phyloP scores from a whole-genome alignment of 2,797 vertebrate genomes.

The Pseudochaenichthys georgianus region DNA sequence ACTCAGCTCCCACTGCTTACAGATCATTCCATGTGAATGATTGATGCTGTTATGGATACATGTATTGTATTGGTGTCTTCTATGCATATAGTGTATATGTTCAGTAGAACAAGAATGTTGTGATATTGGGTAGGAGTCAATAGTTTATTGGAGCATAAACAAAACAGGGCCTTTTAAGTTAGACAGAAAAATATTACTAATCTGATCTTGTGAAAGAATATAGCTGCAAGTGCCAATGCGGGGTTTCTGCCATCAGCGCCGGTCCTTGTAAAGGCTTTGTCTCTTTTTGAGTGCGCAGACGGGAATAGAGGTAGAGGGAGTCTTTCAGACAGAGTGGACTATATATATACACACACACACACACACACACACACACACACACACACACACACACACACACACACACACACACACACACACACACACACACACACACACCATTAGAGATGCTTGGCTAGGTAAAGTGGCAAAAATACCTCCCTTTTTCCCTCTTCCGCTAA shows the following conservation, averaged over 20 bases:
- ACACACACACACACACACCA: conserved; percentile 70
- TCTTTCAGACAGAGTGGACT: conserved; percentile 74
- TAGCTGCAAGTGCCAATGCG: conserved; percentile 51
- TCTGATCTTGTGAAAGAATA: conserved; percentile 44
- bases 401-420: conserved; percentile 42
- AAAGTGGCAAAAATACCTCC: conserved; percentile 81
- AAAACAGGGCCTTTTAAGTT: conserved; percentile 38
- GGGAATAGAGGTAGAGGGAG: conserved; percentile 66
- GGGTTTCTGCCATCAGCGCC: conserved; percentile 54
- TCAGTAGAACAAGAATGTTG: conserved; percentile 16
- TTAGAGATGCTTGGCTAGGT: conserved; percentile 81
- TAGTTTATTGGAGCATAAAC: conserved; percentile 48
- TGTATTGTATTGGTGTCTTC: neutral
- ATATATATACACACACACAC: conserved; percentile 36
- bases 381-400: conserved; percentile 17
- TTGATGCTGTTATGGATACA: neutral
- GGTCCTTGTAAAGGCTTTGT: conserved; percentile 64
- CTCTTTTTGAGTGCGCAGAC: conserved; percentile 66
- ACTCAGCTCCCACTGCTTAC: conserved; percentile 38
- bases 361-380: conserved; percentile 14
- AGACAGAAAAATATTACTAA: conserved; percentile 28
- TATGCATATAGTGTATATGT: neutral
- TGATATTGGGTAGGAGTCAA: conserved; percentile 34
- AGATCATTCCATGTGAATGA: conserved; percentile 29
- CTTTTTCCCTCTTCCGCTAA: conserved; percentile 77